Evolutionary conservation across 1,140 invertebrate species (phyloP).

Genomic region (Heliconius himera): DNA sequence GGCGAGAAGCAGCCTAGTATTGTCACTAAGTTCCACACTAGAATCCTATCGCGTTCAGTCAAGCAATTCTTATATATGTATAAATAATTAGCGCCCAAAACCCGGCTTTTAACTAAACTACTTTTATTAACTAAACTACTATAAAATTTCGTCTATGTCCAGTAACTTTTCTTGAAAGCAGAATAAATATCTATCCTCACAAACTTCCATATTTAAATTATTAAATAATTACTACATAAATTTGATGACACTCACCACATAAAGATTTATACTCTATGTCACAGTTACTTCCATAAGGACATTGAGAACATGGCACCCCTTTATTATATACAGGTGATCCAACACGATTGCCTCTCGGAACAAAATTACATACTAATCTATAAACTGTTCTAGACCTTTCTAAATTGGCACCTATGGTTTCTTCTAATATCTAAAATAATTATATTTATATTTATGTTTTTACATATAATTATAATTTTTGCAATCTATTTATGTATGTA

Average conservation of each 20-base stretch:
- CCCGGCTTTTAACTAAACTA: no score
- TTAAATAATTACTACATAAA: slow-evolving; percentile 12
- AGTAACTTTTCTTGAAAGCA: no score
- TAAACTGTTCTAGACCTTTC: slow-evolving; percentile 25
- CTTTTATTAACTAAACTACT: no score
- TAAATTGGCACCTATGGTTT: not conserved
- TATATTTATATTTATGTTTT: not conserved
- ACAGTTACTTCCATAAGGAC: slow-evolving; percentile 49
- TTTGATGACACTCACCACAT: slow-evolving; percentile 49
- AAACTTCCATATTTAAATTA: no score
- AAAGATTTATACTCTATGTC: slow-evolving; percentile 51
- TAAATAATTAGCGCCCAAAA: no score
- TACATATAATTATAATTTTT: not conserved
- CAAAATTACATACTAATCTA: slow-evolving; percentile 79
- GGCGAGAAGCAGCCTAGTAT: no score
- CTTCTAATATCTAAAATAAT: slow-evolving; percentile 17
- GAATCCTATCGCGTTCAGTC: no score
- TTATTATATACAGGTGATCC: slow-evolving; percentile 66
- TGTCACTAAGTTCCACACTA: no score
- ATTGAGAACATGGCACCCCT: slow-evolving; percentile 64
- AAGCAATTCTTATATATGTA: no score
- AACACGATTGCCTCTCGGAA: slow-evolving; percentile 65
- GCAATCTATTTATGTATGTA: not conserved
- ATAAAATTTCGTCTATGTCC: no score
- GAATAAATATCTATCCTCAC: no score